A percentile compares a stretch with the other conserved stretches of the same genome.
Conservation (phyloP, 2,797 vertebrate genomes). For the Diglossa cyanea region DNA sequence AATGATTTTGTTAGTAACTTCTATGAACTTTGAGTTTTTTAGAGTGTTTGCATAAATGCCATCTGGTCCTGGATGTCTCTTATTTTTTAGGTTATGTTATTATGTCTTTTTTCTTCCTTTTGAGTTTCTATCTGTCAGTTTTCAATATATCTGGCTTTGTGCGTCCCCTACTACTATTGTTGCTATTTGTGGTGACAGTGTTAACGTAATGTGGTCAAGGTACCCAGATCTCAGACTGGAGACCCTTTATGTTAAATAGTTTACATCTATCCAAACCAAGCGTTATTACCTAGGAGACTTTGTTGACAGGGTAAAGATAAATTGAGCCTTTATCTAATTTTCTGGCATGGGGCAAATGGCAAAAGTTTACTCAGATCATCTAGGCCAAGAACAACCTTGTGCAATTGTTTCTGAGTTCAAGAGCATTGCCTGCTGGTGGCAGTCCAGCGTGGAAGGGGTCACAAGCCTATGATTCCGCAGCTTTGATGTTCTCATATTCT, state of each 20-base stretch:
- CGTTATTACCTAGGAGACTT: background rate
- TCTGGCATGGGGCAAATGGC: background rate
- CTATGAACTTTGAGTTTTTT: background rate
- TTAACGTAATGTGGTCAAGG: background rate
- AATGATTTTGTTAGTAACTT: conserved; percentile 57
- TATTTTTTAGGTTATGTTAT: background rate
- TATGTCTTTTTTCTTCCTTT: background rate
- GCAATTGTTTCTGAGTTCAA: background rate
- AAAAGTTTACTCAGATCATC: background rate
- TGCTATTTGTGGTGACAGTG: background rate
- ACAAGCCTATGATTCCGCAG: background rate
- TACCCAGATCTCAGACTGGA: background rate
- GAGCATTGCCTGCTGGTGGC: background rate
- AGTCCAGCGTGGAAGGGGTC: background rate
- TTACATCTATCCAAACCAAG: background rate
- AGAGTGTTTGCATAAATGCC: conserved; percentile 1
- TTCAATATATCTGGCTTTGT: background rate
- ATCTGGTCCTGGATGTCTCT: background rate
- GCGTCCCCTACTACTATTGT: background rate
- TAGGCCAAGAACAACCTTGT: background rate
- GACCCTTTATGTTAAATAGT: background rate
- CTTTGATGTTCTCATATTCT: background rate
- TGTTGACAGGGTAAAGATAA: background rate
- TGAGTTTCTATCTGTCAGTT: background rate
- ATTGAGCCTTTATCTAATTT: background rate